Evolutionary conservation across 2,797 vertebrate genomes (phyloP), one percentile per base, ranked within the genome.

Genomic region (Pipistrellus kuhlii): DNA sequence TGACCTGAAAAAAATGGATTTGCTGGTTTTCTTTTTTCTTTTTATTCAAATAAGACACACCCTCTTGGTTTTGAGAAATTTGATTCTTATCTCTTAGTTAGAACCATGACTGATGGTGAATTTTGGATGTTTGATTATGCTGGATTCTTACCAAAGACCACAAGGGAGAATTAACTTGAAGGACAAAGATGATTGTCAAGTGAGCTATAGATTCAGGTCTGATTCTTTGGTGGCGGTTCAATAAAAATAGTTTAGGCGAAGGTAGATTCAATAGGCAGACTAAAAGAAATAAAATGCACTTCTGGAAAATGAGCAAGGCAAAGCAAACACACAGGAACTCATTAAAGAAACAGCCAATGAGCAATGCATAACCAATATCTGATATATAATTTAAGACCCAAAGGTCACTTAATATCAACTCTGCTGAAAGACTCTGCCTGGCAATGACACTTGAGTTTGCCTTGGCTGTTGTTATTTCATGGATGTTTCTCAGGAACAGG

Each of bases 1-100:
- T 89, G 76, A 96, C 88, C 72, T 91, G 82, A 97, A 96, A 93
- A 78, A 97, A 97, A 90, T n/a, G 48, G 46, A 81, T 94, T 97
- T 97, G 93, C 78, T 92, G 80, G 23, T 80, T 89, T 92, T 85
- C 64, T 80, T 94, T 80, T 46, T 95, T 90, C 66, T 72, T 92
- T 92, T 95, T 91, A 94, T 95, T 96, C 69, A 94, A 89, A 93
- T 94, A 15, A 30, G 35, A 95, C 85, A 94, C 23, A 55, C 38
- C 77, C 64, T 95, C 35, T 27, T 71, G 80, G 57, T 94, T 96
- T 96, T 93, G 90, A 96, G 83, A 97, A 97, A 96, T 85, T 85
- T 75, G 91, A 88, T 95, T 46, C 55, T 89, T 92, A 90, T 94
- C 76, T 96, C 73, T 88, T 53, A 78, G 78, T 85, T 81, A 88